Percentiles rank a stretch among this genome's conserved stretches.
phyloP scores from a whole-genome alignment of 2,888 invertebrate genomes.

The Athetis lepigone region DNA sequence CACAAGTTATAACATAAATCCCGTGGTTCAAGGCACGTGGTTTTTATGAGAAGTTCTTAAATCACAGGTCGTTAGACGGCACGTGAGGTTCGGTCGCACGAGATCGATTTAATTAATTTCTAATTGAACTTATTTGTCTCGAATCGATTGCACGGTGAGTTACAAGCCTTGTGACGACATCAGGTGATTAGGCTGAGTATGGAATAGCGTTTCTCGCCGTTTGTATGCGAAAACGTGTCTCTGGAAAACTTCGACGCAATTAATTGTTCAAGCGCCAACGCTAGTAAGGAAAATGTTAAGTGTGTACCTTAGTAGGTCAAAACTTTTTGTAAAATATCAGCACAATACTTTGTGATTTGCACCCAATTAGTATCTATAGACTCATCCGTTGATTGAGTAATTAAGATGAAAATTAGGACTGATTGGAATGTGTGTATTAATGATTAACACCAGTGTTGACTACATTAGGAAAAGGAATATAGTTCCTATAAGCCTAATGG shows the following conservation, averaged over 20 bases:
- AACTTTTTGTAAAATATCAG: too few relatives aligned
- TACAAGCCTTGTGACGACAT: conserved; percentile 15
- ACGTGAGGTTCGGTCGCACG: conserved; percentile 46
- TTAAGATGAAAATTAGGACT: neutral
- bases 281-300: neutral
- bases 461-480: too few relatives aligned
- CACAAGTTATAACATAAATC: conserved; percentile 19
- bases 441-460: neutral
- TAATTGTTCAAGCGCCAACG: conserved; percentile 4
- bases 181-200: conserved; percentile 18
- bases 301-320: neutral
- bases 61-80: conserved; percentile 22
- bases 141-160: conserved; percentile 2
- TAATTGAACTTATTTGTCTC: conserved; percentile 59
- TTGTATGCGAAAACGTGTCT: conserved; percentile 9
- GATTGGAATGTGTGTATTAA: neutral
- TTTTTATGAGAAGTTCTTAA: conserved; percentile 27
- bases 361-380: neutral
- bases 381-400: neutral
- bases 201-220: neutral
- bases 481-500: too few relatives aligned
- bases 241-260: neutral
- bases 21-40: conserved; percentile 35
- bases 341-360: too few relatives aligned
- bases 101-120: conserved; percentile 58